phyloP scores from a whole-genome alignment of 1,140 invertebrate species.

The Drosophila melanogaster region DNA sequence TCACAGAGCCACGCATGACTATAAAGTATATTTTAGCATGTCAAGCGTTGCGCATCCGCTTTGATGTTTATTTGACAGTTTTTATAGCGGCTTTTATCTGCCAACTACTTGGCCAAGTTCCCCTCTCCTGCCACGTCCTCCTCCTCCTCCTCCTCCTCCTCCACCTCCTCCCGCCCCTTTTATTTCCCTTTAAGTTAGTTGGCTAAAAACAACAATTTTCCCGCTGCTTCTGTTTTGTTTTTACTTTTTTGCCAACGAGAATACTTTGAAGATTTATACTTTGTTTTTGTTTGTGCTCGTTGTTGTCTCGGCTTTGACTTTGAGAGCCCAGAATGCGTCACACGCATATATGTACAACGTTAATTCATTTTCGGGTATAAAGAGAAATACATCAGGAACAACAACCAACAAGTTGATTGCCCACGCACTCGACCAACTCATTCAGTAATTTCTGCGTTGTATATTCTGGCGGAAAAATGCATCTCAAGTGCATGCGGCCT shows the following conservation, averaged over 20 bases:
- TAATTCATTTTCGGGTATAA: conserved; percentile 67
- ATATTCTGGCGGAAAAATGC: conserved; percentile 44
- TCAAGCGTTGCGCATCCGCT: conserved; percentile 83
- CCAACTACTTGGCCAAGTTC: conserved; percentile 71
- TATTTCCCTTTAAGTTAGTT: conserved; percentile 30
- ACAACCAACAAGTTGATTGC: conserved; percentile 48
- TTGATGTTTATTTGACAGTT: conserved; percentile 84
- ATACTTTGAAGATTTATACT: conserved; percentile 81
- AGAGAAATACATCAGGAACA: background rate
- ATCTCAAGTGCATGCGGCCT: conserved; percentile 63
- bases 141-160: background rate
- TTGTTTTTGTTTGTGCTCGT: conserved; percentile 64
- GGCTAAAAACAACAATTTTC: conserved; percentile 56
- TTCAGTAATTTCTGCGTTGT: conserved; percentile 53
- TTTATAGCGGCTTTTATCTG: conserved; percentile 83
- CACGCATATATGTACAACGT: conserved; percentile 63
- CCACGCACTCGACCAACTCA: conserved; percentile 59
- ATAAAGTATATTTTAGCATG: conserved; percentile 84
- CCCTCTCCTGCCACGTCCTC: background rate
- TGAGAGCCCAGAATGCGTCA: conserved; percentile 75
- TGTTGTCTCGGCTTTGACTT: conserved; percentile 74
- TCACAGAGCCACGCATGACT: conserved; percentile 72
- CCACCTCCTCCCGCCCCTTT: conserved; percentile 15
- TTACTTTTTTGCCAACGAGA: conserved; percentile 55
- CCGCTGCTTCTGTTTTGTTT: conserved; percentile 14